Conservation (phyloP, 1,140 invertebrate species). For the Pantala flavescens region DNA sequence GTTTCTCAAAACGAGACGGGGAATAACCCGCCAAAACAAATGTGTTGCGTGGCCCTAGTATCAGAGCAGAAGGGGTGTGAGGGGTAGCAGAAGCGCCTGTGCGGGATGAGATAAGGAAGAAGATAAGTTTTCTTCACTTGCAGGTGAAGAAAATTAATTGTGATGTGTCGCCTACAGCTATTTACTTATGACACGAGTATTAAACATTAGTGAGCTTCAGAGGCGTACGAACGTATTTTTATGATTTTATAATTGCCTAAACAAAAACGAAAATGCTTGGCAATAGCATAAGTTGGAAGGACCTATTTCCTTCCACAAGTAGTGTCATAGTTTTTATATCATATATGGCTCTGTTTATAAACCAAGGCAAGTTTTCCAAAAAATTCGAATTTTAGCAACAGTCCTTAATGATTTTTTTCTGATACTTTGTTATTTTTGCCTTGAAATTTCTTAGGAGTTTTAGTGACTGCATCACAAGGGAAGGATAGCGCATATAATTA, state of each 20-base stretch:
- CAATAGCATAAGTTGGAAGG: constrained; percentile 42
- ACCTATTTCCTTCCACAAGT: constrained; percentile 70
- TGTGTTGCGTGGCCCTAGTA: too few species aligned
- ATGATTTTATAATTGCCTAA: background rate
- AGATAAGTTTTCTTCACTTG: background rate
- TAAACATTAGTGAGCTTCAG: background rate
- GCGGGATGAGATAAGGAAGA: background rate
- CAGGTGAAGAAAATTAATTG: background rate
- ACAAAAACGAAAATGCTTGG: constrained; percentile 12
- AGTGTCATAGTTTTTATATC: constrained; percentile 67
- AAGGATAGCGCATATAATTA: constrained; percentile 71
- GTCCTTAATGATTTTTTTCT: background rate
- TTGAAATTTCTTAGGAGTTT: constrained; percentile 58
- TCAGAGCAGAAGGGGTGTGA: too few species aligned
- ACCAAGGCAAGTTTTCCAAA: constrained; percentile 51
- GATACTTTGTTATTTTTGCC: constrained; percentile 12
- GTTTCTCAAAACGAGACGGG: too few species aligned
- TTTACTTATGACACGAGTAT: background rate
- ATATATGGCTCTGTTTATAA: constrained; percentile 72
- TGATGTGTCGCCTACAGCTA: background rate
- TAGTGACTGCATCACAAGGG: constrained; percentile 80
- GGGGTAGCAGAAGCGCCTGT: background rate
- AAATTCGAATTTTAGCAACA: background rate
- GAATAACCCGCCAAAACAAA: too few species aligned
- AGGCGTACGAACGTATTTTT: background rate